phyloP scores from a whole-genome alignment of 1,140 invertebrate genomes.

The Trissolcus basalis region DNA sequence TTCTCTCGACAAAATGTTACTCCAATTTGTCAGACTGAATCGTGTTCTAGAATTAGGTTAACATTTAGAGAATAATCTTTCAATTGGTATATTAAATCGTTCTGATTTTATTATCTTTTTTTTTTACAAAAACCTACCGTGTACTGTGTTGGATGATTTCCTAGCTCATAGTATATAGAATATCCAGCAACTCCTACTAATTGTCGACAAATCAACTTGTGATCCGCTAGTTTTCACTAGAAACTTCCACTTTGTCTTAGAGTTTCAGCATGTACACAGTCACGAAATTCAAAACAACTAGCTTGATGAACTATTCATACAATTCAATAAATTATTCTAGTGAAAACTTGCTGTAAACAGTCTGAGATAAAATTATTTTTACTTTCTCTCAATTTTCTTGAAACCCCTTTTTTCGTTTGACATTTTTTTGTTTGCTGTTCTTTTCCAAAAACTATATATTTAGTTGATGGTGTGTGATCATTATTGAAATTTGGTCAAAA shows the following conservation, averaged over 20 bases:
- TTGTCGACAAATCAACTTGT: conserved; percentile 63
- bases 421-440: background rate
- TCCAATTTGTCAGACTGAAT: no score
- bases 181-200: conserved; percentile 64
- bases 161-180: conserved; percentile 74
- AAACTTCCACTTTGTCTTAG: conserved; percentile 54
- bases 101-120: no score
- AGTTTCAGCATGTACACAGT: conserved; percentile 15
- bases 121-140: no score
- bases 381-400: background rate
- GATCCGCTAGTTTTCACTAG: conserved; percentile 70
- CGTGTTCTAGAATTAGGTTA: no score
- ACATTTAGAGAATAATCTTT: no score
- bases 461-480: no score
- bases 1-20: no score
- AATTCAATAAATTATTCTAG: conserved; percentile 60
- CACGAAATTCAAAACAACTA: no score
- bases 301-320: no score
- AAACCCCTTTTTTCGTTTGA: background rate
- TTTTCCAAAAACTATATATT: no score
- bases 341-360: conserved; percentile 63
- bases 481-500: conserved; percentile 1
- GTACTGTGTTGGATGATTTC: conserved; percentile 71
- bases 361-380: conserved; percentile 8
- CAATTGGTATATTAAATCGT: no score